Conservation (phyloP, 2,113 vertebrate species). For the Diglossa brunneiventris region DNA sequence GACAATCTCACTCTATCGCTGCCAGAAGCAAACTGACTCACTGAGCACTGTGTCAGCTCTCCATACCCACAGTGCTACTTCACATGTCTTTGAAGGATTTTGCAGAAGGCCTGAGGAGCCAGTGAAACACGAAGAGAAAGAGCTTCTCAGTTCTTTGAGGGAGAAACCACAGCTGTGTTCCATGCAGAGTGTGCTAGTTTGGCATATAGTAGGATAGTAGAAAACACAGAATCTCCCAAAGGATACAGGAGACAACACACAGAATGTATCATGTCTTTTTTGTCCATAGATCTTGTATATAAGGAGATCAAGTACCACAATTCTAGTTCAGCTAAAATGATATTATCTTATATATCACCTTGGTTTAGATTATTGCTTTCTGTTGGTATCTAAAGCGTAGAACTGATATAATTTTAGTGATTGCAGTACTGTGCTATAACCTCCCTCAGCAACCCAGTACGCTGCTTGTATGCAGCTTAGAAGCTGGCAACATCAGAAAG, state of each 20-base stretch:
- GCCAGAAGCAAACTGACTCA: background rate
- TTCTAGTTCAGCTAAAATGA: background rate
- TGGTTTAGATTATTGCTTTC: background rate
- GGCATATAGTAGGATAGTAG: background rate
- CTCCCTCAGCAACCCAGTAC: background rate
- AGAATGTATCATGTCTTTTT: background rate
- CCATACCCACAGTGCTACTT: background rate
- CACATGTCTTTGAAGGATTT: background rate
- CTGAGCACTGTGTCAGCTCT: background rate
- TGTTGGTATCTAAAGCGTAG: background rate
- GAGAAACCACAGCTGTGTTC: background rate
- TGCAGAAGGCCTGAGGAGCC: background rate
- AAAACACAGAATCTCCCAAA: background rate
- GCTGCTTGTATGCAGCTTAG: background rate
- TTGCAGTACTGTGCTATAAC: background rate
- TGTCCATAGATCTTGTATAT: background rate
- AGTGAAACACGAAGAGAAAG: background rate
- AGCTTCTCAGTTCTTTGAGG: background rate
- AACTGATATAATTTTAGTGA: background rate
- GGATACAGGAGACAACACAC: background rate
- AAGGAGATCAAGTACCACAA: background rate
- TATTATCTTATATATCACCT: background rate
- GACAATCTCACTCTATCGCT: fast-evolving
- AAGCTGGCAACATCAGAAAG: background rate
- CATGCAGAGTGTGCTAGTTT: background rate